These are phyloP conservation scores for Neodontobutis hainanensis DNA, from an alignment of 2,113 vertebrate genomes.

Conservation along the genomic window DNA sequence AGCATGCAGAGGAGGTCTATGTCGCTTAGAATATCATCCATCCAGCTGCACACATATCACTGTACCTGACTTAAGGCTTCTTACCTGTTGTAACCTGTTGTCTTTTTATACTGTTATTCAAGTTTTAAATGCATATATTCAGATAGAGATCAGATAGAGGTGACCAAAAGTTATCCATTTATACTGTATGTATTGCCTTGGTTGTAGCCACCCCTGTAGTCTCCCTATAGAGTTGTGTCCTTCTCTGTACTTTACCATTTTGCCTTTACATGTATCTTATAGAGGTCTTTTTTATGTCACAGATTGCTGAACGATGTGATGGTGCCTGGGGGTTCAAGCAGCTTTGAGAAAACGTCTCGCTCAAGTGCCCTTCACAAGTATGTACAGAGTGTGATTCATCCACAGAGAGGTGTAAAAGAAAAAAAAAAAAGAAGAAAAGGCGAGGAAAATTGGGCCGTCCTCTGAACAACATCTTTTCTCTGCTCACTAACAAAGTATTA, in stretches of 20 bases:
- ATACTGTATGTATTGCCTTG: too few relatives aligned
- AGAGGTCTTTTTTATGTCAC: slow-evolving; percentile 7
- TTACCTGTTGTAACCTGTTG: too few relatives aligned
- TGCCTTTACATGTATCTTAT: slow-evolving; percentile 8
- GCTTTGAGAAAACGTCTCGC: slow-evolving; percentile 6
- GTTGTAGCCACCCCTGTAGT: too few relatives aligned
- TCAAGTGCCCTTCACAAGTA: slow-evolving; percentile 29
- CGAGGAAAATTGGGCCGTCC: not conserved
- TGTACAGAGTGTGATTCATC: slow-evolving; percentile 27
- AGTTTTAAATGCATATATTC: too few relatives aligned
- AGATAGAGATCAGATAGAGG: too few relatives aligned
- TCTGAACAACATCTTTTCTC: not conserved
- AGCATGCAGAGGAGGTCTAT: too few relatives aligned
- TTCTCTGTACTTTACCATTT: not conserved
- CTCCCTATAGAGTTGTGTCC: not conserved
- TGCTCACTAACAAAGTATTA: slow-evolving; percentile 23
- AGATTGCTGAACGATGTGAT: slow-evolving; percentile 4
- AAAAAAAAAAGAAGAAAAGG: not conserved
- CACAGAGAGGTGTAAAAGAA: not conserved
- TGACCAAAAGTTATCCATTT: too few relatives aligned
- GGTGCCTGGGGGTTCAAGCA: slow-evolving; percentile 7
- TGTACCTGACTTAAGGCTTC: too few relatives aligned
- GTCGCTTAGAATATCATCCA: too few relatives aligned
- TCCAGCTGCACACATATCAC: too few relatives aligned
- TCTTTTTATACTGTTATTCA: too few relatives aligned